phyloP scores from a whole-genome alignment of 2,888 invertebrate species.

The Drosophila ezoana region DNA sequence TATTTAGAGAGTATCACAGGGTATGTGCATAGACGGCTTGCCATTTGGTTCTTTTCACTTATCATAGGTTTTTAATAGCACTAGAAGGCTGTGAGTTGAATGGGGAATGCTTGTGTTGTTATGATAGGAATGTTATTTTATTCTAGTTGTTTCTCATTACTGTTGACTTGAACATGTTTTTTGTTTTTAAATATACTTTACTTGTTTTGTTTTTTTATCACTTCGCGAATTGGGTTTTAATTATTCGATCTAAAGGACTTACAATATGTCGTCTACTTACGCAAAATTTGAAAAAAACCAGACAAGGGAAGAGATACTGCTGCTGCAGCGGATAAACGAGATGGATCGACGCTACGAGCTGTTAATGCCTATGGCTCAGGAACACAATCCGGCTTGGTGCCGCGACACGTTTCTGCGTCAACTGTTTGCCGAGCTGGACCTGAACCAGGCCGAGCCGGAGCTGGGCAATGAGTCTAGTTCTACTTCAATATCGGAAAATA shows the following conservation, averaged over 20 bases:
- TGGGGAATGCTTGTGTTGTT: not conserved
- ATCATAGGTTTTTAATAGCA: too few species aligned
- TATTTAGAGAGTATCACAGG: too few species aligned
- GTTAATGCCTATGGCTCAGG: slow-evolving; percentile 28
- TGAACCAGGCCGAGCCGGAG: not conserved
- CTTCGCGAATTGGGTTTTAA: not conserved
- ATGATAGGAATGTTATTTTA: not conserved
- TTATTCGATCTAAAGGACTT: not conserved
- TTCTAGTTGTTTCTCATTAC: not conserved
- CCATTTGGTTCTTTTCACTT: too few species aligned
- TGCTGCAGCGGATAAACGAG: not conserved
- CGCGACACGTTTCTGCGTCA: slow-evolving; percentile 43
- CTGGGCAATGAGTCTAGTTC: not conserved
- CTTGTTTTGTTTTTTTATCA: not conserved
- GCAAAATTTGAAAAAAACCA: too few species aligned
- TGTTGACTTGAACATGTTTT: not conserved
- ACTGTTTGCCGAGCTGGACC: slow-evolving; percentile 26
- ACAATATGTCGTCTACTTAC: too few species aligned
- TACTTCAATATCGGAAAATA: not conserved
- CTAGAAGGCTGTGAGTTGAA: too few species aligned
- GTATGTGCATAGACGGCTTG: too few species aligned
- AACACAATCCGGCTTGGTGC: slow-evolving; percentile 26
- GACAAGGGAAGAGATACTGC: not conserved
- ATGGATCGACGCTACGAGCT: slow-evolving; percentile 18
- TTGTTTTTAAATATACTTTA: not conserved